phyloP scores from a whole-genome alignment of 1,140 invertebrate genomes.

The Drosophila saltans region DNA sequence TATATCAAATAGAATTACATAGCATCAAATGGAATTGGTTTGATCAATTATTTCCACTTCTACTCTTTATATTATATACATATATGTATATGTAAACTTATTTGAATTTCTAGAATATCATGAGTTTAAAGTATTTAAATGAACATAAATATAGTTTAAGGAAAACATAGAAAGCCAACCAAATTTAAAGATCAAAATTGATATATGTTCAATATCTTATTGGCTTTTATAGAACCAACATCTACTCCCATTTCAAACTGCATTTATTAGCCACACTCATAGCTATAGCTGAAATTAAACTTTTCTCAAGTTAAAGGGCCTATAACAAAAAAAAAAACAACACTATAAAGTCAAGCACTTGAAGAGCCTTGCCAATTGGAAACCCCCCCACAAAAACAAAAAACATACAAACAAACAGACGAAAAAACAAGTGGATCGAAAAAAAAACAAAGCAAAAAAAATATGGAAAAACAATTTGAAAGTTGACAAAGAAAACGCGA shows the following conservation, averaged over 20 bases:
- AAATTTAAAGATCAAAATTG: too few relatives aligned
- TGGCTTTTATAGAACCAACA: too few relatives aligned
- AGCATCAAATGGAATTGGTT: too few relatives aligned
- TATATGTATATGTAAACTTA: too few relatives aligned
- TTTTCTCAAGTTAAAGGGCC: not conserved
- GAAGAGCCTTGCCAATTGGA: constrained; percentile 42
- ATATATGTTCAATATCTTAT: too few relatives aligned
- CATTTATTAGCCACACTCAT: constrained; percentile 1
- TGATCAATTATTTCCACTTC: too few relatives aligned
- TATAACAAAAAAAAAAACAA: constrained; percentile 11
- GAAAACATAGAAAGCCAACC: too few relatives aligned
- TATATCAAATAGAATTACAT: too few relatives aligned
- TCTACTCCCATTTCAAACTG: not conserved
- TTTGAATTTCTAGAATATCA: too few relatives aligned
- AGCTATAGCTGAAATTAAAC: not conserved
- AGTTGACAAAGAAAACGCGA: constrained; percentile 63
- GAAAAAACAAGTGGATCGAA: constrained; percentile 11
- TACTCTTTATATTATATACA: too few relatives aligned
- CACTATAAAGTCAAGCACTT: constrained; percentile 43
- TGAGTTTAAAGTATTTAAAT: too few relatives aligned
- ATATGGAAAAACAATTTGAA: constrained; percentile 75
- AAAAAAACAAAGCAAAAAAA: constrained; percentile 33
- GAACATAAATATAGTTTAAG: too few relatives aligned
- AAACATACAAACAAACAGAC: not conserved
- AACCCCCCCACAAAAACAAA: not conserved